Base-by-base conservation (phyloP, 2,888 invertebrate genomes). In the Dendrolimus houi region DNA sequence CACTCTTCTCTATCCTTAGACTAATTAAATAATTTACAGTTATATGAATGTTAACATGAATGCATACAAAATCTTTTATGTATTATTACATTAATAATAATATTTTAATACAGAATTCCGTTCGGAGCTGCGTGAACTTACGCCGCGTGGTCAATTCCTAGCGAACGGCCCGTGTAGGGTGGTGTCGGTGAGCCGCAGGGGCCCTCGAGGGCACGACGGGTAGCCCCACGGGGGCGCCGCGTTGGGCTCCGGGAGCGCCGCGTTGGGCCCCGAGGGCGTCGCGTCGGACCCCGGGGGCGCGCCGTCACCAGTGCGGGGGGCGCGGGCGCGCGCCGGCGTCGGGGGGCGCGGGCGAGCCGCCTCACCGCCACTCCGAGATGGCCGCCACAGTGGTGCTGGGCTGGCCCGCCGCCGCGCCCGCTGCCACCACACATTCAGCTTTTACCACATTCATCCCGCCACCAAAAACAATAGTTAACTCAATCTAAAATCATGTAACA, bases 281-380 rank as follows among this genome's bases (percentile, higher is more conserved):
- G 29, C 29, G 29, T 29, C 29, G 29, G 29, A 6, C 29, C 29
- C 29, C 29, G 29, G 47, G 47, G 47, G 47, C 47, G 47, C 12
- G 47, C 12, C 47, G 47, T 47, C 47, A 47, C 47, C 64, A 60
- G 64, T 61, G 58, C 64, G 66, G 64, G 57, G 57, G 54, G 59
- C 55, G 52, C 42, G 54, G 62, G 60, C 58, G 64, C 59, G 66
- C 59, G 29, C 52, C 59, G 63, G 60, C 53, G 60, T 60, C 61
- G 62, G 64, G 65, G 55, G 68, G 68, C 82, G 66, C 66, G 62
- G 67, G 63, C 68, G 79, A 81, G 67, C 83, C 81, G 69, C 81
- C 92, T 86, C 92, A 90, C 86, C 93, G 92, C 89, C 93, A 92
- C 85, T 92, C 92, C 64, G 89, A 82, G 81, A 86, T 85, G 79